Evolutionary conservation across 2,113 vertebrate genomes (phyloP).

Genomic region (Anseranas semipalmata): DNA sequence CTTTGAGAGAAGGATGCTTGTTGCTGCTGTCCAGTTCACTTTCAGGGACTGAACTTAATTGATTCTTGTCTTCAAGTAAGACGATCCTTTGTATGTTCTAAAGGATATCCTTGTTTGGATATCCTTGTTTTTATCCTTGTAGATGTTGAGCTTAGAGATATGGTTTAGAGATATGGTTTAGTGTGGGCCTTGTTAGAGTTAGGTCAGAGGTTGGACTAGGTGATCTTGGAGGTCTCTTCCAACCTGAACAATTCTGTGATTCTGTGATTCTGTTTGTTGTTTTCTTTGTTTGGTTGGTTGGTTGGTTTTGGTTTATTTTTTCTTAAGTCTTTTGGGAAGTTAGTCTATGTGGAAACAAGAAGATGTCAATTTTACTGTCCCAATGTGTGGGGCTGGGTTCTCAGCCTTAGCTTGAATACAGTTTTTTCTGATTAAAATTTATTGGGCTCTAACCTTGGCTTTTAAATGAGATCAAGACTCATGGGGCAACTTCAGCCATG

Average conservation of each 20-base stretch:
- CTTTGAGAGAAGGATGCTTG: background rate
- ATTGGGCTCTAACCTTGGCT: background rate
- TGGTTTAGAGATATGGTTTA: too few species aligned
- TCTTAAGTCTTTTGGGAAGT: background rate
- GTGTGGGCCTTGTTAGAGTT: too few species aligned
- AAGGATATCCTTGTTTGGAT: background rate
- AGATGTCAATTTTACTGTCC: background rate
- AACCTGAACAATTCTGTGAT: too few species aligned
- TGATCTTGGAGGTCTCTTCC: too few species aligned
- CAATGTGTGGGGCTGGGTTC: background rate
- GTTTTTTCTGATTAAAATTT: background rate
- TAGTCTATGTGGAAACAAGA: background rate
- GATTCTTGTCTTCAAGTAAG: background rate
- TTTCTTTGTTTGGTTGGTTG: too few species aligned
- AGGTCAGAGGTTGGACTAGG: too few species aligned
- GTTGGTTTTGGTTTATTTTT: background rate
- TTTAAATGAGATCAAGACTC: background rate
- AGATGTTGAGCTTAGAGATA: too few species aligned
- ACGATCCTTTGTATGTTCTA: background rate
- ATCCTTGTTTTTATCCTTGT: too few species aligned
- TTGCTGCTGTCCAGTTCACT: background rate
- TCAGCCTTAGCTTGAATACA: background rate
- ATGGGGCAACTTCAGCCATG: background rate
- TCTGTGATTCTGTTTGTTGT: too few species aligned
- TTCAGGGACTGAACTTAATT: background rate